Evolutionary conservation across 2,797 vertebrate genomes (phyloP).

Genomic region (Novumbra hubbsi): DNA sequence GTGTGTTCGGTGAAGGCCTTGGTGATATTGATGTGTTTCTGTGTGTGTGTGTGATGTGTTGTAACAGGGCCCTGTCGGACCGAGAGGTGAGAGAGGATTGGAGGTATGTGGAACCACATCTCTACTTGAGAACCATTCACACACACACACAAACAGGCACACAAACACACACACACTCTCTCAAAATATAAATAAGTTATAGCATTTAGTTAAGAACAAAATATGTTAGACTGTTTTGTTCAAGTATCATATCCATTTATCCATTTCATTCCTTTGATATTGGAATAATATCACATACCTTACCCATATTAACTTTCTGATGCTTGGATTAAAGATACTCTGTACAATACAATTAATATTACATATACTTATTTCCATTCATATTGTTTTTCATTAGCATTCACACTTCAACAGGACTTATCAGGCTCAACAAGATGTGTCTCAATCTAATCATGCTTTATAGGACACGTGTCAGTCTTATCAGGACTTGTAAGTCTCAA

Average conservation of each 20-base stretch:
- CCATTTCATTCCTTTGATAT: neutral
- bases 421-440: no score
- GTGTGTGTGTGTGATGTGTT: conserved; percentile 59
- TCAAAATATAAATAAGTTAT: no score
- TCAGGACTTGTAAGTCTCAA: no score
- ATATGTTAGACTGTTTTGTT: no score
- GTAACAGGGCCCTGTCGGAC: conserved; percentile 84
- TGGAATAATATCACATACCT: neutral
- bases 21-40: neutral
- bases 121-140: conserved; percentile 7
- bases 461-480: no score
- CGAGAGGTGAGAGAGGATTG: conserved; percentile 82
- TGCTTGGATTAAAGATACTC: neutral
- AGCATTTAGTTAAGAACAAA: no score
- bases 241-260: no score
- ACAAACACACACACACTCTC: neutral
- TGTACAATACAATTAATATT: no score
- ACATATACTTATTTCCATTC: no score
- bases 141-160: neutral
- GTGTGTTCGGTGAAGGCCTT: neutral
- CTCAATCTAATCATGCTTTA: no score
- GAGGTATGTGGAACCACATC: conserved; percentile 74
- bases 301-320: neutral
- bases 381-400: no score
- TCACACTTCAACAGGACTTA: no score